phyloP scores from a whole-genome alignment of 2,797 vertebrate species.

The Sebastes goodei region DNA sequence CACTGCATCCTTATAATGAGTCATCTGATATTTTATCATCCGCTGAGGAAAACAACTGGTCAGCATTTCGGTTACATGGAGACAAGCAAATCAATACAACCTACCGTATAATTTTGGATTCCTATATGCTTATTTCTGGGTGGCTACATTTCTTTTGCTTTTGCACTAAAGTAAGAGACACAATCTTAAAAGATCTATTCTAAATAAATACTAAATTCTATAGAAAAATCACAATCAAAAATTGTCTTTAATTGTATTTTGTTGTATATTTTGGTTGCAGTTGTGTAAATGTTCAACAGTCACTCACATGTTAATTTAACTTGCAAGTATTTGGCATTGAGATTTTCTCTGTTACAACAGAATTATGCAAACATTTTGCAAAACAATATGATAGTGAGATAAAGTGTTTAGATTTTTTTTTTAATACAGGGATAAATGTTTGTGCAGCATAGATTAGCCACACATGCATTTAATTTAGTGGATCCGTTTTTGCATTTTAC shows the following conservation, averaged over 20 bases:
- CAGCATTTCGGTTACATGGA: conserved; percentile 7
- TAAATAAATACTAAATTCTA: not conserved
- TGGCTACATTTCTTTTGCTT: not conserved
- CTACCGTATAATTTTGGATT: not conserved
- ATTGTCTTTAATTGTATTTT: not conserved
- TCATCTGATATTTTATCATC: conserved; percentile 22
- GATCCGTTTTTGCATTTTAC: conserved; percentile 27
- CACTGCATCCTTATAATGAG: not conserved
- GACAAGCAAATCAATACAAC: not conserved
- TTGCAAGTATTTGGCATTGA: not conserved
- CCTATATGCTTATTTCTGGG: not conserved
- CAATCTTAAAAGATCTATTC: not conserved
- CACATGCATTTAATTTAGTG: conserved; percentile 24
- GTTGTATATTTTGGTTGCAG: not conserved
- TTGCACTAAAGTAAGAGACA: not conserved
- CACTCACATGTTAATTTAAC: not conserved
- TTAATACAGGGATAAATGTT: not conserved
- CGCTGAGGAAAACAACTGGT: not conserved
- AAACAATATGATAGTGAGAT: not conserved
- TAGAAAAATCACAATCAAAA: not conserved
- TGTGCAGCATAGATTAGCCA: not conserved
- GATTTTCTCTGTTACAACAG: not conserved
- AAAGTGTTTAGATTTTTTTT: not conserved
- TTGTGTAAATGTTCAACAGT: not conserved
- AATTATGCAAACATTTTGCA: not conserved